Evolutionary conservation across 2,113 vertebrate genomes (phyloP).

Genomic region (Platycercus adscitus): DNA sequence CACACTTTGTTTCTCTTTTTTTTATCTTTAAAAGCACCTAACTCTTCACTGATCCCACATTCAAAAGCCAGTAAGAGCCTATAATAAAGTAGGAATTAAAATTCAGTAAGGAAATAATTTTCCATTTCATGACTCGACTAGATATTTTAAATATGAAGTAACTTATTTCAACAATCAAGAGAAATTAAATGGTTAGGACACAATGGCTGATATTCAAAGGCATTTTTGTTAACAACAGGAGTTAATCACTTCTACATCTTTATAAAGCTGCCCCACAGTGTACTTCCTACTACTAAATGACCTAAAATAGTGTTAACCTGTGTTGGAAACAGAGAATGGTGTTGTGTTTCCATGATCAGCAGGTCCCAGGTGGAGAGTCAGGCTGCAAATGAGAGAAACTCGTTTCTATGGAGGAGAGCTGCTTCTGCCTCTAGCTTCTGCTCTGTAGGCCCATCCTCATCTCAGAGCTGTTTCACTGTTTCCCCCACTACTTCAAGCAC

Average conservation of each 20-base stretch:
- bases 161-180: constrained; percentile 13
- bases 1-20: neutral
- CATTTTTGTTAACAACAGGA: neutral
- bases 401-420: neutral
- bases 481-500: neutral
- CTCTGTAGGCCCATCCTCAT: neutral
- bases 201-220: neutral
- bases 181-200: neutral
- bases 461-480: neutral
- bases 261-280: neutral
- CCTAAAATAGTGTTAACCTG: neutral
- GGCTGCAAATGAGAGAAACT: neutral
- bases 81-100: constrained; percentile 16
- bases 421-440: neutral
- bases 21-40: neutral
- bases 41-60: neutral
- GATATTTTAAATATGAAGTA: constrained; percentile 10
- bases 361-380: neutral
- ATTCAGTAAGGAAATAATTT: neutral
- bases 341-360: neutral
- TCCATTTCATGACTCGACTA: neutral
- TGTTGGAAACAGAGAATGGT: neutral
- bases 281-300: neutral
- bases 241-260: neutral
- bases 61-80: constrained; percentile 21